These are phyloP conservation scores for Sorex maritimensis DNA, from an alignment of 2,797 vertebrate genomes.

Conservation along the genomic window DNA sequence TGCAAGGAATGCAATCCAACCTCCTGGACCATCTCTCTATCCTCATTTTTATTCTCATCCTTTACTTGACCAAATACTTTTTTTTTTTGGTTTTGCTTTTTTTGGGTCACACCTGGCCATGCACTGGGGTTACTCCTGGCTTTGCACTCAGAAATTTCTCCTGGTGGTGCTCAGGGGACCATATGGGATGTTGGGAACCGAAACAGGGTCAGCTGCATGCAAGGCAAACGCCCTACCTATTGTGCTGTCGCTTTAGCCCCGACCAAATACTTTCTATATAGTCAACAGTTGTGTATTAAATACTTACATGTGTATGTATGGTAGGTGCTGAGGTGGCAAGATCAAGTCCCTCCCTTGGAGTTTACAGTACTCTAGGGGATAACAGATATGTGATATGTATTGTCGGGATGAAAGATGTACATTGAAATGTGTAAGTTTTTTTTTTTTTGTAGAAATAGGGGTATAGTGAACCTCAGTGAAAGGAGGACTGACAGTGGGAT, in stretches of 20 bases:
- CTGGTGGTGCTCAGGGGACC: too few relatives aligned
- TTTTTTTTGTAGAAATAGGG: background rate
- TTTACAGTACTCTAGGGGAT: background rate
- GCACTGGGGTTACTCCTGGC: too few relatives aligned
- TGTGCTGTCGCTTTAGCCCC: background rate
- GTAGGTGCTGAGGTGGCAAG: background rate
- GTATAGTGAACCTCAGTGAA: background rate
- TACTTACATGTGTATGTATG: background rate
- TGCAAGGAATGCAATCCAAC: too few relatives aligned
- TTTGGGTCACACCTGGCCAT: too few relatives aligned
- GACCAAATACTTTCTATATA: background rate
- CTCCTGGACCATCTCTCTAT: too few relatives aligned
- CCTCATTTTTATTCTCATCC: too few relatives aligned
- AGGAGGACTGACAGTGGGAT: background rate
- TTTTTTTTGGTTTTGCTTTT: too few relatives aligned
- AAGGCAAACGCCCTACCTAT: too few relatives aligned
- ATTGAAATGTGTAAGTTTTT: background rate
- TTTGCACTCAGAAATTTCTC: too few relatives aligned
- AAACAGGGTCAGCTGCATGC: too few relatives aligned
- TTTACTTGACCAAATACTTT: background rate
- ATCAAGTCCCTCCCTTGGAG: background rate
- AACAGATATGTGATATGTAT: background rate
- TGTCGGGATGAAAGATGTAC: background rate
- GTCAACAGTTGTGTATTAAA: conserved; percentile 16
- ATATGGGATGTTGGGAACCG: too few relatives aligned